Base-by-base conservation (phyloP, 2,113 vertebrate genomes). In the Polypterus bichir region DNA sequence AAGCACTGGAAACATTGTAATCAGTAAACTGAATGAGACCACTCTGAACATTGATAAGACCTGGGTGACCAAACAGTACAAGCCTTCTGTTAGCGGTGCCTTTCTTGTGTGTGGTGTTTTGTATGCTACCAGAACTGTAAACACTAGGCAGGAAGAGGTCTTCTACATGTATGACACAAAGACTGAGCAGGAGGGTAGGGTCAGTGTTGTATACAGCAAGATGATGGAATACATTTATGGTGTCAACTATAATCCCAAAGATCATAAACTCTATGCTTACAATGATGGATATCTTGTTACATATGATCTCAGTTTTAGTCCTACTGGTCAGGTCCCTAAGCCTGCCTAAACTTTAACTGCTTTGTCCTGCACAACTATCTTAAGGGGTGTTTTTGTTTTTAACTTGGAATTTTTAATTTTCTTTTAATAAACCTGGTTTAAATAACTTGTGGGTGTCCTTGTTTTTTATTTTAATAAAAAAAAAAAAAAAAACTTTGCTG, bases 51-150 rank as follows among this genome's bases (percentile, higher is more conserved):
- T 88, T 70, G 61, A 83, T 49, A 66, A 63, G 59, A 86, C 83
- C 65, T 88, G 86, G 87, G 70, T 80, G 63, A 86, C 86, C 74
- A 27, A 27, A 27, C 27, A 27, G 27, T 27, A 27, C 27, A 27
- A 27, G 27, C 27, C 27, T 27, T 27, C 84, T 60, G 80, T 78
- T 66, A 82, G 84, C 60, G 85, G 77, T 1, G 65, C 82, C 68
- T 89, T 88, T 73, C 79, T 89, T 57, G n/a, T 89, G 7, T 88
- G 87, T 64, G 85, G 86, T 46, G 75, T 86, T 73, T 73, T 89
- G 3, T 87, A 89, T 0, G 81, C 82, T 63, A 79, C 79, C 2
- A 79, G 80, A 3, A 55, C 27, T 27, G 27, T 27, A 27, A 27
- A 27, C 27, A 27, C 27, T 27, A 27, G 27, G 27, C 27, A 27